Base-by-base conservation (phyloP, 2,888 invertebrate genomes). In the Megastigmus dorsalis region DNA sequence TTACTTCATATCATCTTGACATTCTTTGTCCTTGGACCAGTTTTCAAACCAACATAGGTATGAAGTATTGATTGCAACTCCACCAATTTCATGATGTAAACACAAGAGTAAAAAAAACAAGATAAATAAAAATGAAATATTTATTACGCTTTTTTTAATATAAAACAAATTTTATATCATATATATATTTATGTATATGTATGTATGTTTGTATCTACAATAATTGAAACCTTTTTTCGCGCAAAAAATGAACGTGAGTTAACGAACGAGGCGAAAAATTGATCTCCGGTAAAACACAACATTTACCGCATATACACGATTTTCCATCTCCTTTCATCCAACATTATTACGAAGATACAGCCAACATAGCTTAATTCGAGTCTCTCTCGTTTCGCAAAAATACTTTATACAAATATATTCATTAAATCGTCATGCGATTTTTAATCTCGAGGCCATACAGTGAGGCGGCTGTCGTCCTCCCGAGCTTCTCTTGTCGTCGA, bases 121-220 rank as follows among this genome's bases (percentile, higher is more conserved):
- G 30, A 55, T 62, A 69, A 75, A 69, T 75, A 75, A 77, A 75
- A 77, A 77, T 77, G 73, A 73, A 77, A 74, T 78, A 79, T 79
- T 81, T 79, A 79, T 79, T 81, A 79, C 63, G 68, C 69, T 77
- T 74, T 79, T 79, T 74, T 78, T 74, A 74, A 80, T 78, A 78
- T 75, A 78, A 77, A 75, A 79, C 73, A 78, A 79, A 77, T 77
- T 75, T 76, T 77, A 76, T 79, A 78, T 77, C 68, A 75, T 77
- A 75, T 78, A 79, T 77, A 80, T 79, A 71, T 68, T 69, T 77
- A 77, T 78, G 71, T 69, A 65, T 66, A 63, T 76, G 66, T 75
- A 68, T 76, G 67, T 50, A 59, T 71, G 65, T 73, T 70, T 76
- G 60, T 79, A 76, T 79, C 78, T 78, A 76, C 76, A 76, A 69